phyloP scores from a whole-genome alignment of 92 coral and sea anemone genomes.

The Epizoanthus fatuus region DNA sequence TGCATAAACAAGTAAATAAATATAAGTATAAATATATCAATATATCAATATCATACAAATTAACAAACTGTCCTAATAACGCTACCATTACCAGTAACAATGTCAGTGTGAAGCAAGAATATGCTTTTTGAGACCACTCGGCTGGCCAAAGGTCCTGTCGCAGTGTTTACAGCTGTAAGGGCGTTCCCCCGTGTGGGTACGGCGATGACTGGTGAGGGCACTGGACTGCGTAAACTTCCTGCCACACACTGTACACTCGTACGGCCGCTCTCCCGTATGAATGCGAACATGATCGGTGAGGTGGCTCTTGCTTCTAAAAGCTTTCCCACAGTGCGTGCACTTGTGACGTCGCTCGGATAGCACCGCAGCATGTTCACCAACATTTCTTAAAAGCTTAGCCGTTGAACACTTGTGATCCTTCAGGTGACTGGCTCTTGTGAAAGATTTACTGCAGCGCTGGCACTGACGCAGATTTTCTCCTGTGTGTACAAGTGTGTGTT shows the following conservation, averaged over 20 bases:
- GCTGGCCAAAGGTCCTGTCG: neutral
- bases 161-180: conserved; percentile 2
- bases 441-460: neutral
- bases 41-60: too few relatives aligned
- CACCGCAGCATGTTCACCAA: neutral
- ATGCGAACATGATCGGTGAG: conserved; percentile 26
- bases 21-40: too few relatives aligned
- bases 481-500: conserved; percentile 2
- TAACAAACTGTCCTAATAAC: too few relatives aligned
- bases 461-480: neutral
- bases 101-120: neutral
- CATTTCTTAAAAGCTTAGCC: neutral
- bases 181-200: conserved; percentile 7
- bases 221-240: conserved; percentile 30
- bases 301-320: conserved; percentile 38
- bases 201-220: conserved; percentile 27
- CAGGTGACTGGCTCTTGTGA: conserved; percentile 5
- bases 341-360: conserved; percentile 9
- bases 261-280: conserved; percentile 34
- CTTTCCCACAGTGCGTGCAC: conserved; percentile 18
- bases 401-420: conserved; percentile 20
- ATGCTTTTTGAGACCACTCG: neutral
- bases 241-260: conserved; percentile 36
- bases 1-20: too few relatives aligned
- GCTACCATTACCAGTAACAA: too few relatives aligned